Conservation (phyloP, 2,113 vertebrate genomes). For the Picathartes gymnocephalus region DNA sequence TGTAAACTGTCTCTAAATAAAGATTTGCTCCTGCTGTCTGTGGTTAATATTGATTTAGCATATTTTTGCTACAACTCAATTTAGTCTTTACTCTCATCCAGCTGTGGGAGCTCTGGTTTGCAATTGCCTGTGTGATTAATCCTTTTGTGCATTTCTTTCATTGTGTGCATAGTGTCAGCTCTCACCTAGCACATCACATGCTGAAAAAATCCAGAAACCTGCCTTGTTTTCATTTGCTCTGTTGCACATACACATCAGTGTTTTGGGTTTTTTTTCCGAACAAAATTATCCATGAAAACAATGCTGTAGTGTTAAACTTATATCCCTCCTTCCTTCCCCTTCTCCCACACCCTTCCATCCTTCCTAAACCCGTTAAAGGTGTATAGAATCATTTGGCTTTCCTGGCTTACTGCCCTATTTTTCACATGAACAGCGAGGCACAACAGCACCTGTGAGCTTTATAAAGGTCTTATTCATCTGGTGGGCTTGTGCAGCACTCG, state of each 20-base stretch:
- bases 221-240: not conserved
- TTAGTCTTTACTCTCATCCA: not conserved
- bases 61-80: slow-evolving; percentile 22
- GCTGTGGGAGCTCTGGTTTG: slow-evolving; percentile 19
- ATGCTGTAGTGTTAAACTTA: not conserved
- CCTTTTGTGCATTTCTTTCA: slow-evolving; percentile 30
- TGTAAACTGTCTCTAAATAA: slow-evolving; percentile 7
- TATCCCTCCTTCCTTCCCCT: not conserved
- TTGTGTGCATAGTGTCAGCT: slow-evolving; percentile 2
- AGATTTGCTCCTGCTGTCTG: not conserved
- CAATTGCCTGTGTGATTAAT: not conserved
- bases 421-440: not conserved
- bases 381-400: not conserved
- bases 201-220: slow-evolving; percentile 36
- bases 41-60: slow-evolving; percentile 29
- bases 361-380: not conserved
- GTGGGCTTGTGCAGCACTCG: not conserved
- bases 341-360: not conserved
- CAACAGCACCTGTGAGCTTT: slow-evolving; percentile 46
- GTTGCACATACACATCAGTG: not conserved
- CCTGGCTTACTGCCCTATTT: slow-evolving; percentile 28
- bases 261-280: not conserved
- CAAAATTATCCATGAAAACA: not conserved
- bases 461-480: slow-evolving; percentile 52
- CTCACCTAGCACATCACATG: slow-evolving; percentile 1